Percentiles rank a stretch among this genome's conserved stretches.
Evolutionary conservation across 2,888 invertebrate genomes (phyloP).

Genomic region (Elgonia sp.): DNA sequence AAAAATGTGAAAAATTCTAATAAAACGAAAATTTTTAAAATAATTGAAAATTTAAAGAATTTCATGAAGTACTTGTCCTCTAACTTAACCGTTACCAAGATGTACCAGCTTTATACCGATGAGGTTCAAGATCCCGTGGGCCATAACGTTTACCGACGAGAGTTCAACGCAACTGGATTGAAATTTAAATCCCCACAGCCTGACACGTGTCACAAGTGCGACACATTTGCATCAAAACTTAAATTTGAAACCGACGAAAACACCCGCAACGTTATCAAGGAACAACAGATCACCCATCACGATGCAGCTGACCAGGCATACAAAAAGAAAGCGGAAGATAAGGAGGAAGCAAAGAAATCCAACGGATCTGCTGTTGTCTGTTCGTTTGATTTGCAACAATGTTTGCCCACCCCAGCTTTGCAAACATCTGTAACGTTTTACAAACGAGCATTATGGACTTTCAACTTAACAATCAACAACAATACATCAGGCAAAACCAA

Average conservation of each 20-base stretch:
- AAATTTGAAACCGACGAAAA: constrained; percentile 39
- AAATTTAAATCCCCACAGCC: constrained; percentile 74
- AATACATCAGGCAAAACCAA: constrained; percentile 71
- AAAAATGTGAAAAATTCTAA: too few relatives aligned
- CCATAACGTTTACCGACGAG: constrained; percentile 54
- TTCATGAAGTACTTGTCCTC: constrained; percentile 59
- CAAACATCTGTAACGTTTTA: constrained; percentile 81
- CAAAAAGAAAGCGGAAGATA: constrained; percentile 55
- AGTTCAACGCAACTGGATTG: constrained; percentile 68
- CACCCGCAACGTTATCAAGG: not conserved
- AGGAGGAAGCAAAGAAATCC: constrained; percentile 37
- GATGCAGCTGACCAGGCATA: constrained; percentile 65
- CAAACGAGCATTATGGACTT: constrained; percentile 81
- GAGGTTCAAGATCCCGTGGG: constrained; percentile 43
- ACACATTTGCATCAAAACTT: constrained; percentile 38
- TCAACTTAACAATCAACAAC: constrained; percentile 80
- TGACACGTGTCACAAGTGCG: constrained; percentile 76
- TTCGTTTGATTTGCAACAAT: constrained; percentile 78
- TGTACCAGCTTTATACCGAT: constrained; percentile 44
- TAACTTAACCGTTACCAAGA: constrained; percentile 45
- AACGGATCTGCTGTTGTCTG: constrained; percentile 27
- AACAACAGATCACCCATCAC: constrained; percentile 42
- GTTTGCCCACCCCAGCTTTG: constrained; percentile 79
- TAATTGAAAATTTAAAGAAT: too few relatives aligned
- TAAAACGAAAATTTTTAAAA: too few relatives aligned